These are phyloP conservation scores for Eupithecia insigniata DNA, from an alignment of 2,888 invertebrate genomes.

Conservation along the genomic window DNA sequence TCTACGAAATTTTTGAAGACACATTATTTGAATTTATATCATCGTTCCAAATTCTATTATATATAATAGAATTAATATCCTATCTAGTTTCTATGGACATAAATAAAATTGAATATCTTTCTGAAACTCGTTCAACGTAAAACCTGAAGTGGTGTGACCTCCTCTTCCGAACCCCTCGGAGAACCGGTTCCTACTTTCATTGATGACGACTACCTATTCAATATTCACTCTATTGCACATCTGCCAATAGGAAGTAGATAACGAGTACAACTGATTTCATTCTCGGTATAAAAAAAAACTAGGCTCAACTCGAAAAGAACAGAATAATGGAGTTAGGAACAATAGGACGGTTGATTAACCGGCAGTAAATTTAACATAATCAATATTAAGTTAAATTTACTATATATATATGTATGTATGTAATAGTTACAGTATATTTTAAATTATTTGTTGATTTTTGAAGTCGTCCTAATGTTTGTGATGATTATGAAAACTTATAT, in stretches of 20 bases:
- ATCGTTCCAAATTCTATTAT: background rate
- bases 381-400: too few relatives aligned
- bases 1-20: background rate
- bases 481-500: too few relatives aligned
- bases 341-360: too few relatives aligned
- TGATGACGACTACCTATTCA: slow-evolving; percentile 15
- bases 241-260: slow-evolving; percentile 22
- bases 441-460: too few relatives aligned
- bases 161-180: slow-evolving; percentile 26
- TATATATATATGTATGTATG: too few relatives aligned
- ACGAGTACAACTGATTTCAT: background rate
- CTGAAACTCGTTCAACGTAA: slow-evolving; percentile 20
- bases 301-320: too few relatives aligned
- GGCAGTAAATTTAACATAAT: too few relatives aligned
- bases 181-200: slow-evolving; percentile 35
- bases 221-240: slow-evolving; percentile 36
- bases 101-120: background rate
- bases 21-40: background rate
- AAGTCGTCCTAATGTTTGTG: too few relatives aligned
- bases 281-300: too few relatives aligned
- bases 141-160: slow-evolving; percentile 26
- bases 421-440: too few relatives aligned
- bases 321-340: too few relatives aligned
- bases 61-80: background rate
- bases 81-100: background rate